Evolutionary conservation across 2,113 vertebrate species (phyloP).

Genomic region (Himantopus leucocephalus): DNA sequence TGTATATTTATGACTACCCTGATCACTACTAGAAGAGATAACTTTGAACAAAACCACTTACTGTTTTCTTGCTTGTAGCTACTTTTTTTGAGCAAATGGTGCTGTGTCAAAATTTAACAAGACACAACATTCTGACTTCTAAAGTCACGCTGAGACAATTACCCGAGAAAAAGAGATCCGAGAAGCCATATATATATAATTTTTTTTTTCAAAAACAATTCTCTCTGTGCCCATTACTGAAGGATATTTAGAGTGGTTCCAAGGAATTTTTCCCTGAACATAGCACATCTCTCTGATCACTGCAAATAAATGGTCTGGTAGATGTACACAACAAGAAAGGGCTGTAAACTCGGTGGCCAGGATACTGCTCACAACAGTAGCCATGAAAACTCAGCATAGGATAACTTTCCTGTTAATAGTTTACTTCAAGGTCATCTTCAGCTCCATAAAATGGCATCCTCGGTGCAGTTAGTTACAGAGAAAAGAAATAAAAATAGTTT

Average conservation of each 20-base stretch:
- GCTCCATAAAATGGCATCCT: background rate
- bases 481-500: background rate
- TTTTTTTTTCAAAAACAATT: background rate
- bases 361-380: background rate
- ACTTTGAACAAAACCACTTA: background rate
- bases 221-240: background rate
- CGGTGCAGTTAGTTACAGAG: background rate
- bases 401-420: background rate
- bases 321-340: background rate
- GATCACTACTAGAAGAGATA: background rate
- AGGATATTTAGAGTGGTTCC: background rate
- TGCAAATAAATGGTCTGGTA: background rate
- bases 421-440: background rate
- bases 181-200: background rate
- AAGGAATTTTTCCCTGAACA: background rate
- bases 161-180: background rate
- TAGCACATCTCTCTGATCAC: background rate
- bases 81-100: background rate
- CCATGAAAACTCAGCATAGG: background rate
- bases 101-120: background rate
- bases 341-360: background rate
- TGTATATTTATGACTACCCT: background rate
- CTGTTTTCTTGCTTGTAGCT: background rate
- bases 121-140: background rate
- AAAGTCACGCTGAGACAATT: background rate